A percentile compares a stretch with the other conserved stretches of the same genome.
These are phyloP conservation scores for Hyles lineata DNA, from an alignment of 2,888 invertebrate genomes.

Conservation along the genomic window DNA sequence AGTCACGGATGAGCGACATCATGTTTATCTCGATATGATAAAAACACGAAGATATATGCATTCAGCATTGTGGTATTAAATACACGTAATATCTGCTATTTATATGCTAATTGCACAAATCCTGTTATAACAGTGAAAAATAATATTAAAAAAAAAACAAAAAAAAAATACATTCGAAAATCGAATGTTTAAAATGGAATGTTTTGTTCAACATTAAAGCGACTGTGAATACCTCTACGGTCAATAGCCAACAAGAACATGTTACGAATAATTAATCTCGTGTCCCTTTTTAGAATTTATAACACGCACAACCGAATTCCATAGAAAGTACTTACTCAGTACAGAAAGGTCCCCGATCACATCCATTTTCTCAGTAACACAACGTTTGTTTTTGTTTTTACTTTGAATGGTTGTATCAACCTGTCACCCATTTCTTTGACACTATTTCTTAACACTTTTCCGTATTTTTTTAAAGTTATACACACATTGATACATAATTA, in stretches of 20 bases:
- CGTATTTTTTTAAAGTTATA: conserved; percentile 38
- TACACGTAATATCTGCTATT: not conserved
- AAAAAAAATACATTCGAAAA: not conserved
- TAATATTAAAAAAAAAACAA: not conserved
- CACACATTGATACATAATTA: conserved; percentile 48
- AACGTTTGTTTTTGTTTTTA: conserved; percentile 67
- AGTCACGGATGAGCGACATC: not conserved
- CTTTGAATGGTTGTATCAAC: conserved; percentile 76
- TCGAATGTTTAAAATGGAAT: no score
- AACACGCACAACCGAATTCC: conserved; percentile 31
- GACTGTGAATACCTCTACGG: conserved; percentile 21
- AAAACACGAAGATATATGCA: not conserved
- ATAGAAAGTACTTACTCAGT: conserved; percentile 70
- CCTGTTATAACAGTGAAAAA: not conserved
- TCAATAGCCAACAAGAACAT: conserved; percentile 18
- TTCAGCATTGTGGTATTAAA: not conserved
- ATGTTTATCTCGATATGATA: conserved; percentile 13
- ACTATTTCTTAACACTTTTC: conserved; percentile 55
- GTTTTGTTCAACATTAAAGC: no score
- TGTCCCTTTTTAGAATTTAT: conserved; percentile 23
- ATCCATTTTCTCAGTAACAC: conserved; percentile 71
- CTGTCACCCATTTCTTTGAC: conserved; percentile 80
- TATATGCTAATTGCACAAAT: not conserved
- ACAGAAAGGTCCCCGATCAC: conserved; percentile 72
- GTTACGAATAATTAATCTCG: conserved; percentile 11